These are phyloP conservation scores for Taeniopygia guttata DNA, from an alignment of 2,797 vertebrate genomes.

Conservation along the genomic window DNA sequence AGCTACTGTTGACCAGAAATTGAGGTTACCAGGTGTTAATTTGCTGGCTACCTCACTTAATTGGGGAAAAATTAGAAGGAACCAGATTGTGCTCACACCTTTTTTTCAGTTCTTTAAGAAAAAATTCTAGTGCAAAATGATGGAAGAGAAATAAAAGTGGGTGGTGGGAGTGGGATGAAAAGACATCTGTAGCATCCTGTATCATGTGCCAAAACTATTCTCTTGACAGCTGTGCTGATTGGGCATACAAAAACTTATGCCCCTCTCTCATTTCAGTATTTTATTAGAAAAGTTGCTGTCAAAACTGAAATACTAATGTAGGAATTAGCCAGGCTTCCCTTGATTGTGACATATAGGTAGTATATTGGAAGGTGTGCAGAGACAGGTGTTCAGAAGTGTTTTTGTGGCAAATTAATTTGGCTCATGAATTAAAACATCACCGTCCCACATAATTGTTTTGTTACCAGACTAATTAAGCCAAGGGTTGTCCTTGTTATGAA, in stretches of 20 bases:
- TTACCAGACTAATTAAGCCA: neutral
- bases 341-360: neutral
- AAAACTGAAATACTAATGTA: neutral
- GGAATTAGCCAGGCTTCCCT: neutral
- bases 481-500: rapidly evolving
- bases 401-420: neutral
- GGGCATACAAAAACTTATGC: neutral
- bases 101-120: neutral
- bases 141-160: neutral
- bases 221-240: neutral
- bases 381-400: neutral
- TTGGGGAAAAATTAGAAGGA: neutral
- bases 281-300: neutral
- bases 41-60: neutral
- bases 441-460: neutral
- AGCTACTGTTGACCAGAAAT: neutral
- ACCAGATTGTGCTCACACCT: neutral
- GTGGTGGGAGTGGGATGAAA: neutral
- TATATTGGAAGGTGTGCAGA: neutral
- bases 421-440: neutral
- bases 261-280: neutral
- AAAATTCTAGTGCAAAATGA: neutral
- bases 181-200: neutral
- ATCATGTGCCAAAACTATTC: neutral
- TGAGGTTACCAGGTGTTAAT: constrained; percentile 29